Evolutionary conservation across 1,140 invertebrate genomes (phyloP).

Genomic region (Drosophila bocqueti): DNA sequence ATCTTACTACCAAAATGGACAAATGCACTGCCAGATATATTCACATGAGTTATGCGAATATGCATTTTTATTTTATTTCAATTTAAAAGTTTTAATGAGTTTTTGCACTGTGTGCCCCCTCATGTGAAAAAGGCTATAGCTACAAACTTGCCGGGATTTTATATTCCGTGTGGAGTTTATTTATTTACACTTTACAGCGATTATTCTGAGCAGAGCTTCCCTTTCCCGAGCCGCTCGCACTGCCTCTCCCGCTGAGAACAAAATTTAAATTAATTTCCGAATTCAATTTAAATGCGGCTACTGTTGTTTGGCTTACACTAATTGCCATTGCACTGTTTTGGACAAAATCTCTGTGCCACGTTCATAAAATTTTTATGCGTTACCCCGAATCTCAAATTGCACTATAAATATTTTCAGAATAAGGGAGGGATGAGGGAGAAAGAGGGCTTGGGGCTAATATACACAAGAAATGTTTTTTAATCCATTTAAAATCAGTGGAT

Average conservation of each 20-base stretch:
- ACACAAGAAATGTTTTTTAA: slow-evolving; percentile 9
- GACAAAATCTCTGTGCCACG: slow-evolving; percentile 19
- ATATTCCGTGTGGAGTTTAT: slow-evolving; percentile 60
- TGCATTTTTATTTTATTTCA: slow-evolving; percentile 79
- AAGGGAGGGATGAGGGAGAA: neutral
- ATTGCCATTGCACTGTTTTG: slow-evolving; percentile 16
- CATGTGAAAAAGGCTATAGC: slow-evolving; percentile 15
- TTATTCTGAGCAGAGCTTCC: slow-evolving; percentile 30
- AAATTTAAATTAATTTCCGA: slow-evolving; percentile 68
- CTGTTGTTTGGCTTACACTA: slow-evolving; percentile 46
- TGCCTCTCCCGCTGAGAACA: slow-evolving; percentile 26
- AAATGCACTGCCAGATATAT: neutral
- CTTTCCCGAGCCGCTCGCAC: slow-evolving; percentile 8
- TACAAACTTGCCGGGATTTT: slow-evolving; percentile 48
- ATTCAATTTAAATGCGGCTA: slow-evolving; percentile 62
- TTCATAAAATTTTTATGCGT: slow-evolving; percentile 32
- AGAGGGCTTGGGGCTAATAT: slow-evolving; percentile 27
- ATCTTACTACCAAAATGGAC: neutral
- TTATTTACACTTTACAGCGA: slow-evolving; percentile 54
- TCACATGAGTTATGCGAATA: slow-evolving; percentile 32
- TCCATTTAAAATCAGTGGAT: slow-evolving; percentile 13
- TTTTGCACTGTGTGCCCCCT: slow-evolving; percentile 51
- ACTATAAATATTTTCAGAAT: slow-evolving; percentile 54
- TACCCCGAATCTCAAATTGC: slow-evolving; percentile 34
- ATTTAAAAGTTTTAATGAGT: slow-evolving; percentile 82